phyloP scores from a whole-genome alignment of 2,797 vertebrate species.

The Euthynnus affinis region DNA sequence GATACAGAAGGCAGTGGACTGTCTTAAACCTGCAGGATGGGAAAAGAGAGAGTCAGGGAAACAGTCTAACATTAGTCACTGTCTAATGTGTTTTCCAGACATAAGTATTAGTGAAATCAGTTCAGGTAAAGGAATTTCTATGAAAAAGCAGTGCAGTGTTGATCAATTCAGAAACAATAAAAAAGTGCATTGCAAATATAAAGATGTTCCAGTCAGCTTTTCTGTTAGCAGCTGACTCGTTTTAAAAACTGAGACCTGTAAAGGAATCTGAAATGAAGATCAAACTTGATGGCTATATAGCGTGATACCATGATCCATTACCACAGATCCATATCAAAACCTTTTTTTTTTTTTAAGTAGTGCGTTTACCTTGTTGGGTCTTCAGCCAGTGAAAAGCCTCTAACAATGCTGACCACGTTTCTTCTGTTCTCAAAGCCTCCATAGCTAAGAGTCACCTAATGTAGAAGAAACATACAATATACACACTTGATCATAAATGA shows the following conservation, averaged over 20 bases:
- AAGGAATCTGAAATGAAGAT: too few species aligned
- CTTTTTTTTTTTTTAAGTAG: background rate
- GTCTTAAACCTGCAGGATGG: constrained; percentile 90
- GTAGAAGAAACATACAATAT: background rate
- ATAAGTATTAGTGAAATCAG: background rate
- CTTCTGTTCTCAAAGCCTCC: constrained; percentile 94
- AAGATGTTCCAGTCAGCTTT: background rate
- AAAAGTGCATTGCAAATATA: background rate
- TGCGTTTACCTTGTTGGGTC: constrained; percentile 92
- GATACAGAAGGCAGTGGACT: constrained; percentile 94
- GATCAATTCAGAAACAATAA: background rate
- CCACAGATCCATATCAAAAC: background rate
- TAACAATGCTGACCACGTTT: constrained; percentile 91
- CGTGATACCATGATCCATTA: background rate
- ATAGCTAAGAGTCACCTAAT: constrained; percentile 95
- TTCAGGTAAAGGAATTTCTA: background rate
- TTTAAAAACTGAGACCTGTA: too few species aligned
- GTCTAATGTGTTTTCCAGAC: too few species aligned
- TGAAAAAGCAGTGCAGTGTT: background rate
- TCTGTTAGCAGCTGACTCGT: background rate
- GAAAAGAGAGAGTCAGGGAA: background rate
- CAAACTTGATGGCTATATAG: too few species aligned
- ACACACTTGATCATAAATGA: background rate
- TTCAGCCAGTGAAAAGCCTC: constrained; percentile 90
- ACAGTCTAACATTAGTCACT: background rate